Percentiles rank a stretch among this genome's conserved stretches.
Conservation (phyloP, 2,797 vertebrate genomes). For the Delichon dasypus region DNA sequence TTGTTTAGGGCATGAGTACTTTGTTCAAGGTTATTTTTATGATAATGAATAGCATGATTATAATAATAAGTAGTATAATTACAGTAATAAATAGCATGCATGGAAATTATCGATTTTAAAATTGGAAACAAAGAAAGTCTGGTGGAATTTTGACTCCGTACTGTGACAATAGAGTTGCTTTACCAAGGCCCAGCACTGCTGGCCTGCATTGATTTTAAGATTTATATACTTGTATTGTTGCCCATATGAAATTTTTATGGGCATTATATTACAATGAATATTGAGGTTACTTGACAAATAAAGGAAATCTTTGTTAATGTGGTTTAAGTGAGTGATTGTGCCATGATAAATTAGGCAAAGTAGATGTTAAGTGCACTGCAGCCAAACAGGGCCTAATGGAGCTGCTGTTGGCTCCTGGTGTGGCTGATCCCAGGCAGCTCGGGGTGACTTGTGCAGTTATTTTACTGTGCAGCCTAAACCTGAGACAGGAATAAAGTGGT, state of each 20-base stretch:
- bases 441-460: background rate
- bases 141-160: background rate
- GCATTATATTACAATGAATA: conserved; percentile 38
- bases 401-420: background rate
- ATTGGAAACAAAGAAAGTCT: background rate
- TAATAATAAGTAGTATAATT: background rate
- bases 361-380: conserved; percentile 7
- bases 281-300: conserved; percentile 42
- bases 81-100: background rate
- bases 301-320: conserved; percentile 52
- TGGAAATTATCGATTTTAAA: background rate
- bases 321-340: conserved; percentile 40
- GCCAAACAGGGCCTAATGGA: background rate
- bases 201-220: background rate
- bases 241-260: conserved; percentile 22
- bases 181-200: background rate
- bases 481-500: background rate
- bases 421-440: rapidly evolving
- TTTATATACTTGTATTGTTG: conserved; percentile 6
- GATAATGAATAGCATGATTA: background rate
- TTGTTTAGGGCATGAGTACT: background rate
- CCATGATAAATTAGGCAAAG: conserved; percentile 22
- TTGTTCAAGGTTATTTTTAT: background rate
- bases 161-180: background rate
- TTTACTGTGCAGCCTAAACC: background rate